Evolutionary conservation across 2,797 vertebrate species (phyloP).

Genomic region (Pagetopsis macropterus): DNA sequence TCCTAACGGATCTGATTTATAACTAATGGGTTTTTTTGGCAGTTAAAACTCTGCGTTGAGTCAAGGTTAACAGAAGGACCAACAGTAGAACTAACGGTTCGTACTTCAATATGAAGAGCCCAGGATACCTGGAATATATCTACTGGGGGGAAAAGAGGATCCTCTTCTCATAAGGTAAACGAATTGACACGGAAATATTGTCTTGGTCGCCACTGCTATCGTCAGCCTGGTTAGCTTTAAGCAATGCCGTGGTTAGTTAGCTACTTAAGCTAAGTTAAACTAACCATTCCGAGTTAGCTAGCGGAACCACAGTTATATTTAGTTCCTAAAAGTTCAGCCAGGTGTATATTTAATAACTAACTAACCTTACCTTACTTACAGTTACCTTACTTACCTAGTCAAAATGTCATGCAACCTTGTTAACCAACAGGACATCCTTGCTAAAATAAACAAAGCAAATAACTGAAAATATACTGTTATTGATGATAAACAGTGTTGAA

Average conservation of each 20-base stretch:
- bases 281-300: background rate
- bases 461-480: too few species aligned
- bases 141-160: background rate
- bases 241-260: background rate
- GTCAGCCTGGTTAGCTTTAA: background rate
- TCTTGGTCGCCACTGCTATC: background rate
- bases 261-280: background rate
- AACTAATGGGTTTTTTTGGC: background rate
- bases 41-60: slow-evolving; percentile 17
- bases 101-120: background rate
- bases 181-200: background rate
- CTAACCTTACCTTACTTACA: too few species aligned
- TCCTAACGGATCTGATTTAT: slow-evolving; percentile 46
- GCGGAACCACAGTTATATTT: background rate
- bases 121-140: background rate
- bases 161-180: slow-evolving; percentile 30
- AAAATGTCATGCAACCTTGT: background rate
- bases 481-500: too few species aligned
- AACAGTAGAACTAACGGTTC: background rate
- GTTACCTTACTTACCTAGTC: background rate
- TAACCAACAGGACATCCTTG: background rate
- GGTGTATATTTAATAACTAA: background rate
- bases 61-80: background rate
- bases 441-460: background rate
- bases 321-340: background rate